Evolutionary conservation across 2,888 invertebrate species (phyloP), one percentile per base, ranked within the genome.

Genomic region (Drosophila monieri): DNA sequence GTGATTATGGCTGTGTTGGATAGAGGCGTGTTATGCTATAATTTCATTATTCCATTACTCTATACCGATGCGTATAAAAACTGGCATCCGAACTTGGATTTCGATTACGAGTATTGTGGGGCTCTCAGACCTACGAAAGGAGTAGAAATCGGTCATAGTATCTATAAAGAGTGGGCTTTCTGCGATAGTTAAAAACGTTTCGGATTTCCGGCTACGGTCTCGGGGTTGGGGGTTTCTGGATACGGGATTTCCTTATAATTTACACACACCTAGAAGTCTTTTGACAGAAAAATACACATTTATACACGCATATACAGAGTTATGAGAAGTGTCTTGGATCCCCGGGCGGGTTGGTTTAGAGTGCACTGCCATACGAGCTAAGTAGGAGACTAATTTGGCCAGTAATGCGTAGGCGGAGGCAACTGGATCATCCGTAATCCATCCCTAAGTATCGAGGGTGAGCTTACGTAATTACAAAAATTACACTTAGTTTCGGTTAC

Each of bases 221-320:
- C 23, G 39, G 27, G 9, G 27, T 9, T n/a, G 35, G 14, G 35
- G n/a, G 6, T 6, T 6, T n/a, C 35, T n/a, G 35, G 35, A 35
- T 35, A 14, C 41, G 37, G 39, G 18, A 15, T 15, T 43, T 73
- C 37, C 62, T 62, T 62, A 44, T 62, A 73, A 68, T 69, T 66
- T 83, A 80, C 83, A 83, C 83, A 83, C 81, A 81, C 59, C 80
- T 83, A 83, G 80, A 81, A 83, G 81, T 83, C 81, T 83, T 85
- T 79, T 76, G 14, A 55, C 54, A 54, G 39, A 65, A 58, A 70
- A 71, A 85, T 76, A 81, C 77, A 81, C 81, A 81, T 78, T 78
- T 78, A 79, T 77, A 80, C 80, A 84, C 78, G 83, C 77, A 81
- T 78, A 81, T 77, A 64, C 57, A 71, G 64, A 77, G 74, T 74